phyloP scores from a whole-genome alignment of 2,888 invertebrate genomes.

The Amorpha juglandis region DNA sequence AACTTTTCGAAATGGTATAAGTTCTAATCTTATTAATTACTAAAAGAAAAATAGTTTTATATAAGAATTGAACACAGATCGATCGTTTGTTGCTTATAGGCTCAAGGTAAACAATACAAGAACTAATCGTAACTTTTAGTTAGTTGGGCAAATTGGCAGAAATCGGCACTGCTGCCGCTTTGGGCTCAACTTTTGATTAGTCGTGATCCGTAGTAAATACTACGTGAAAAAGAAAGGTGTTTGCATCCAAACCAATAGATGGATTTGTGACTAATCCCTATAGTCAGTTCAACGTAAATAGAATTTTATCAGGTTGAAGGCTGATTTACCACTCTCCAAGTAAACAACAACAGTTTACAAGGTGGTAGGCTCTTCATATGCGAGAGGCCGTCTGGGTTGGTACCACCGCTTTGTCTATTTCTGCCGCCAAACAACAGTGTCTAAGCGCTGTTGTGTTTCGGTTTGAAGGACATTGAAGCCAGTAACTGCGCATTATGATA shows the following conservation, averaged over 20 bases:
- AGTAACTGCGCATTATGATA: too few species aligned
- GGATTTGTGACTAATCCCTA: not conserved
- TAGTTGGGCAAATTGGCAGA: slow-evolving; percentile 55
- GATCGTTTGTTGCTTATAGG: slow-evolving; percentile 38
- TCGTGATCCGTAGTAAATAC: slow-evolving; percentile 27
- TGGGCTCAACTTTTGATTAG: slow-evolving; percentile 62
- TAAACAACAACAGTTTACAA: too few species aligned
- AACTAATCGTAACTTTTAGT: slow-evolving; percentile 65
- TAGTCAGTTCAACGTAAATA: not conserved
- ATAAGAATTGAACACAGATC: slow-evolving; percentile 31
- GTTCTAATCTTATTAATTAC: slow-evolving; percentile 10
- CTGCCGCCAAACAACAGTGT: too few species aligned
- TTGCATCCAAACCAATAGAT: not conserved
- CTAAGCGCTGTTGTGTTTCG: too few species aligned
- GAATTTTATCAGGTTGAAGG: not conserved
- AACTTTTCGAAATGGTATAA: not conserved
- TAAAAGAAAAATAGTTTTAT: slow-evolving; percentile 18
- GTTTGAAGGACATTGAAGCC: too few species aligned
- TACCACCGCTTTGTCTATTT: too few species aligned
- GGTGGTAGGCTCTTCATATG: too few species aligned
- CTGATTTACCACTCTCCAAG: too few species aligned
- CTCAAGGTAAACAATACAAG: slow-evolving; percentile 51
- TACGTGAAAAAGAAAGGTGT: slow-evolving; percentile 2
- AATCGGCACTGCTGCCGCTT: slow-evolving; percentile 46
- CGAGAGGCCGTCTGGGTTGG: too few species aligned